These are phyloP conservation scores for Paguma larvata DNA, from an alignment of 2,797 vertebrate species.

Conservation along the genomic window DNA sequence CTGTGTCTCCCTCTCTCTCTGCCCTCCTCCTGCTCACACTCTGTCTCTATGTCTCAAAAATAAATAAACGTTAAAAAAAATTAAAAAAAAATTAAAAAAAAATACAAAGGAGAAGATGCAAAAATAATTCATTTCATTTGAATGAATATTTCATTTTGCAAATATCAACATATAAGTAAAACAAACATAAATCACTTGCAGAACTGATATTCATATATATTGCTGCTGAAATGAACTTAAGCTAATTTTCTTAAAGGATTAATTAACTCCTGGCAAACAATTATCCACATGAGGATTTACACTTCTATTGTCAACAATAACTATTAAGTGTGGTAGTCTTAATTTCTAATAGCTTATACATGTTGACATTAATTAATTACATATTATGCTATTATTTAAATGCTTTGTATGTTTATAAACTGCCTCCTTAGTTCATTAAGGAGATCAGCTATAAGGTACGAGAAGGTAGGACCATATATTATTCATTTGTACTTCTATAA, in stretches of 20 bases:
- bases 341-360: conserved; percentile 39
- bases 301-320: conserved; percentile 15
- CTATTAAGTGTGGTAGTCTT: conserved; percentile 24
- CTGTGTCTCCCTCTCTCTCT: too few species aligned
- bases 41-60: too few species aligned
- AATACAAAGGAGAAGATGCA: neutral
- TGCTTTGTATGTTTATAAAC: conserved; percentile 39
- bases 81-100: neutral
- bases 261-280: conserved; percentile 38
- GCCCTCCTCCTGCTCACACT: too few species aligned
- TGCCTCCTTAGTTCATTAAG: conserved; percentile 28
- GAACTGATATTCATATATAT: neutral
- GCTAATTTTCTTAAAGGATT: conserved; percentile 63
- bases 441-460: neutral
- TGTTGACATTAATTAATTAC: conserved; percentile 16
- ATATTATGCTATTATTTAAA: conserved; percentile 26
- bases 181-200: neutral
- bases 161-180: conserved; percentile 52
- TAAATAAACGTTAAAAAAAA: too few species aligned
- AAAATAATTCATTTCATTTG: conserved; percentile 39
- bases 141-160: conserved; percentile 57
- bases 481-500: conserved; percentile 19
- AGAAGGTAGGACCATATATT: conserved; percentile 13
- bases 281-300: neutral
- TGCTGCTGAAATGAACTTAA: neutral